Evolutionary conservation across 1,140 invertebrate species (phyloP), one percentile per base, ranked within the genome.

Genomic region (Helicoverpa zea): DNA sequence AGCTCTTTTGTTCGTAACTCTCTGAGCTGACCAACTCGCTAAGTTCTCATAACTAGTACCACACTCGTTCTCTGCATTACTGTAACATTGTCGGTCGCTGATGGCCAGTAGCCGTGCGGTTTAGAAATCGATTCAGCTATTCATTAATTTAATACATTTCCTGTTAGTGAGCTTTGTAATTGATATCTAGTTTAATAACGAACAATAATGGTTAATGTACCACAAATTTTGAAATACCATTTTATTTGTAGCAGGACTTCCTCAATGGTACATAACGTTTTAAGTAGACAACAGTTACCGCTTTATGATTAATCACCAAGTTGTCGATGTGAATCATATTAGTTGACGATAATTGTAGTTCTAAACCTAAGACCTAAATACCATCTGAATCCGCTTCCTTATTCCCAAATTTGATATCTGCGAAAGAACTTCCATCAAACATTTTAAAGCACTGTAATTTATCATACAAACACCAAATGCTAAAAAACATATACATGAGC

Each of bases 71-170:
- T 83, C 74, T 84, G 77, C 82, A 87, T 89, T 86, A 89, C 84
- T 79, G 83, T 87, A 79, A 85, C 74, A 84, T 63, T 85, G 81
- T 88, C 81, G 84, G 81, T 85, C 77, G 58, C 68, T 84, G 81
- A 88, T 82, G 83, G 83, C 86, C 85, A 88, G 82, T 79, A 86
- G 84, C 72, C 66, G 78, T 87, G 87, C 85, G 89, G 89, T 87
- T 90, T 89, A 88, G 86, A 90, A 88, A 90, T 84, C 87, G 85
- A 88, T 89, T 84, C 80, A 75, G 72, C 63, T 76, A 64, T 79
- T 83, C 86, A 87, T 90, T 84, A 85, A 81, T 78, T 80, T 90
- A 86, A 86, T 89, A 83, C 77, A 83, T 87, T 86, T 88, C 84
- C 86, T 88, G 87, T 76, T 87, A 83, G 79, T 74, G 79, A 64